A percentile compares a stretch with the other conserved stretches of the same genome.
These are phyloP conservation scores for Vanessa cardui DNA, from an alignment of 2,888 invertebrate genomes.

Conservation along the genomic window DNA sequence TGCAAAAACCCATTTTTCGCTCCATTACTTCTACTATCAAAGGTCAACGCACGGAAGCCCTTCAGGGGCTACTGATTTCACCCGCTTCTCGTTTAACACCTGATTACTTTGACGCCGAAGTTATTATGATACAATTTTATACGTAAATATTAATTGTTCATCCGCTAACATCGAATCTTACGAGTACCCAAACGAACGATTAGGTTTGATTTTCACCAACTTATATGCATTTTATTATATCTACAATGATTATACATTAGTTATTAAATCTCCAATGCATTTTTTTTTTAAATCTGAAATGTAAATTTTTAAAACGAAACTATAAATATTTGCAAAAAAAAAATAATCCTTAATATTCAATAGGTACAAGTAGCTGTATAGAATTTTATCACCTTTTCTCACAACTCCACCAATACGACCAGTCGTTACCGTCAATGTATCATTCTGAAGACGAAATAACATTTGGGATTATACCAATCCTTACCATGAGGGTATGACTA, in stretches of 20 bases:
- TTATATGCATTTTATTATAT: no score
- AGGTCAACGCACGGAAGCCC: conserved; percentile 69
- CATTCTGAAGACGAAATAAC: conserved; percentile 8
- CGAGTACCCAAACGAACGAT: neutral
- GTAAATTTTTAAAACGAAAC: no score
- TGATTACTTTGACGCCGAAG: conserved; percentile 25
- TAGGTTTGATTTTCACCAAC: no score
- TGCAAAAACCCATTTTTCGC: conserved; percentile 53
- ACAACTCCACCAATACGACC: neutral
- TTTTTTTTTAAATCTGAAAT: no score
- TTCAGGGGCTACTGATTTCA: conserved; percentile 44
- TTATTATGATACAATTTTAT: conserved; percentile 1
- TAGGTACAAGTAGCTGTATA: neutral
- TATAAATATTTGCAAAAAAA: no score
- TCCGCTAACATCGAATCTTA: neutral
- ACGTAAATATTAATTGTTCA: conserved; percentile 4
- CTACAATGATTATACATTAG: no score
- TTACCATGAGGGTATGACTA: conserved; percentile 19
- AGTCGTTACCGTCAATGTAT: conserved; percentile 1
- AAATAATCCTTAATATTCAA: no score
- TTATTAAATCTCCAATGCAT: no score
- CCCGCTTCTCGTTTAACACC: conserved; percentile 30
- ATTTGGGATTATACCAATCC: conserved; percentile 18
- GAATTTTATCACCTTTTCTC: neutral
- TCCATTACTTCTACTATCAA: conserved; percentile 60